Percentiles rank a stretch among this genome's conserved stretches.
phyloP scores from a whole-genome alignment of 2,888 invertebrate genomes.

The Heliconius ismenius region DNA sequence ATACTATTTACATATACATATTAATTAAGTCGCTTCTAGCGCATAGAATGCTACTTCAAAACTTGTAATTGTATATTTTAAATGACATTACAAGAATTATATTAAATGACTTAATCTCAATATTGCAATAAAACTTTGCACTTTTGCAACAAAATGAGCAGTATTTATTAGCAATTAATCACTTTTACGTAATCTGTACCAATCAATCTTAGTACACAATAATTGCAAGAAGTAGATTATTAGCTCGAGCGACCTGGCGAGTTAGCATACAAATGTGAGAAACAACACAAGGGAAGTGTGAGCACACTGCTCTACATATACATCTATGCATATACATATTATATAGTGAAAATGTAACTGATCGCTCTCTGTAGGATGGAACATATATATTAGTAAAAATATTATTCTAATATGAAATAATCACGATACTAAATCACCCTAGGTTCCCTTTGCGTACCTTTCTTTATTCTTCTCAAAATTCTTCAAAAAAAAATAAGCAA shows the following conservation, averaged over 20 bases:
- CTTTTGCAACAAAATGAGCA: slow-evolving; percentile 9
- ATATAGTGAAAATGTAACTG: too few relatives aligned
- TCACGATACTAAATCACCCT: too few relatives aligned
- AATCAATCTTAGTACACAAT: slow-evolving; percentile 28
- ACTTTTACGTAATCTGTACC: slow-evolving; percentile 25
- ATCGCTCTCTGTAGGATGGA: too few relatives aligned
- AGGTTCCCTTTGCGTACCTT: too few relatives aligned
- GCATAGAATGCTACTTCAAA: too few relatives aligned
- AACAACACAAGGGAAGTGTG: slow-evolving; percentile 17
- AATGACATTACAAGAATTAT: background rate
- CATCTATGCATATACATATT: background rate
- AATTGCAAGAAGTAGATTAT: slow-evolving; percentile 25
- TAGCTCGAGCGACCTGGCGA: slow-evolving; percentile 23
- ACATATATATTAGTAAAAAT: too few relatives aligned
- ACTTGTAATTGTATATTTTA: too few relatives aligned
- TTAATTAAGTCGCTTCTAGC: too few relatives aligned
- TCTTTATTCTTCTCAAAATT: too few relatives aligned
- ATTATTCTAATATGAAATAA: too few relatives aligned
- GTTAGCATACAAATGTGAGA: slow-evolving; percentile 31
- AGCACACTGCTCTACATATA: slow-evolving; percentile 12
- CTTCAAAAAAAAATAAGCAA: background rate
- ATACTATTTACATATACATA: too few relatives aligned
- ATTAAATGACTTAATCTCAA: slow-evolving; percentile 2
- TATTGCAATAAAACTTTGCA: background rate
- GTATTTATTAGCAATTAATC: slow-evolving; percentile 15